These are phyloP conservation scores for Elephas maximus DNA, from an alignment of 2,113 vertebrate species.

Conservation along the genomic window DNA sequence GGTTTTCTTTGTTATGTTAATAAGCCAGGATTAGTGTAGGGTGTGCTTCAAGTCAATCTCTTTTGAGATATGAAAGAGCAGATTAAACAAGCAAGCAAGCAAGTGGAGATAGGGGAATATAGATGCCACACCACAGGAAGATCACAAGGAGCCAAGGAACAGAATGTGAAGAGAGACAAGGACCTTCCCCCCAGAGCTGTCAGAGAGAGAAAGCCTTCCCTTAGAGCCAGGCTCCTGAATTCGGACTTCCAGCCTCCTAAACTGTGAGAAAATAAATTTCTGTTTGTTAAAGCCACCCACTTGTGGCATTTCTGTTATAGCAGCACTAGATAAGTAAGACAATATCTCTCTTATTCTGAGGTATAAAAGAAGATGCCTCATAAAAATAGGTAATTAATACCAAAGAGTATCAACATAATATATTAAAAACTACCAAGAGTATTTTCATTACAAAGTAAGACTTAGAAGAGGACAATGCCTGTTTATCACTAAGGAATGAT, in stretches of 20 bases:
- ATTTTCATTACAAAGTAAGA: background rate
- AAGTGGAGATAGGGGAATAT: too few relatives aligned
- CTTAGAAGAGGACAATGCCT: background rate
- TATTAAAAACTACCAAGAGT: slow-evolving; percentile 23
- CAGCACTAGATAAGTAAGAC: background rate
- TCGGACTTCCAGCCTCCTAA: background rate
- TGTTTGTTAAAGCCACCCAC: background rate
- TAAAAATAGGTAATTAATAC: slow-evolving; percentile 4
- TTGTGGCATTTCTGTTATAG: background rate
- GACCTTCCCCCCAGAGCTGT: background rate
- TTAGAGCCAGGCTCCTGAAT: background rate
- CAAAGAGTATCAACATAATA: background rate
- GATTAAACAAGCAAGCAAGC: background rate
- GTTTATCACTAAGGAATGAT: background rate
- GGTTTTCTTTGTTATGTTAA: background rate
- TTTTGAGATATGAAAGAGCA: background rate
- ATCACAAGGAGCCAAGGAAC: background rate
- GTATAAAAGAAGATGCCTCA: slow-evolving; percentile 26
- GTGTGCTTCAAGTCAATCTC: background rate
- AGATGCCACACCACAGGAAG: background rate
- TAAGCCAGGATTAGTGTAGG: background rate
- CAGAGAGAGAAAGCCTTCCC: background rate
- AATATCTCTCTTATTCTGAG: background rate
- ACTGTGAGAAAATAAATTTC: background rate
- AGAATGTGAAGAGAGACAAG: background rate